Evolutionary conservation across 2,888 invertebrate species (phyloP), one percentile per base, ranked within the genome.

Genomic region (Polymixis lichenea): DNA sequence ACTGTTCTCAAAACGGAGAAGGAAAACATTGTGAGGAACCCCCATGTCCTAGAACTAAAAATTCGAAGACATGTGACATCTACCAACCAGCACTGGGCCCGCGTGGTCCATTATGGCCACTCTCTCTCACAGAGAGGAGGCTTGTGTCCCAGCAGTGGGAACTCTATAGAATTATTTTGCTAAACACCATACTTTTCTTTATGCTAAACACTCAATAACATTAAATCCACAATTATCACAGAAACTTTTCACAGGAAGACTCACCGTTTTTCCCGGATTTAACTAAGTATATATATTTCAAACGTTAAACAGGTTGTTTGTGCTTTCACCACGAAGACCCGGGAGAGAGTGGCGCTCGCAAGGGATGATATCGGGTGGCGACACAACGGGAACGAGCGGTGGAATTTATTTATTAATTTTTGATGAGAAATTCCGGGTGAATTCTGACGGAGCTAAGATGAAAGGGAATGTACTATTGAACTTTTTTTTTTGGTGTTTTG

Each of bases 301-400:
- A 61, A 17, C 3, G 25, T 8, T 66, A 56, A 75, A 15, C 55
- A 19, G 51, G 38, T 19, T 77, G 77, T 89, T 86, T 82, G 88
- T 88, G 78, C 85, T 78, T 17, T 15, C 80, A n/a, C 71, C 69
- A 17, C 83, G 74, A 55, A 64, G 46, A 61, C 6, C 61, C 55
- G 55, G 9, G 78, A 66, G 61, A n/a, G 82, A 91, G 85, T 91
- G 91, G 80, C 82, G 84, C 25, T 53, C 32, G 58, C 38, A 46
- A 76, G 88, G 88, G 87, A 85, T 89, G 80, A 58, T 46, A 61
- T 77, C 58, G 77, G 89, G 0, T 43, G 1, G 81, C 17, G 87
- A 67, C 72, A 87, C 87, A 93, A 77, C 76, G 82, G 70, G 89
- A n/a, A 13, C 11, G n/a, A 1, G 22, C 13, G 9, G 0, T 62